Percentiles rank a stretch among this genome's conserved stretches.
Evolutionary conservation across 2,888 invertebrate genomes (phyloP).

Genomic region (Agriotes lineatus): DNA sequence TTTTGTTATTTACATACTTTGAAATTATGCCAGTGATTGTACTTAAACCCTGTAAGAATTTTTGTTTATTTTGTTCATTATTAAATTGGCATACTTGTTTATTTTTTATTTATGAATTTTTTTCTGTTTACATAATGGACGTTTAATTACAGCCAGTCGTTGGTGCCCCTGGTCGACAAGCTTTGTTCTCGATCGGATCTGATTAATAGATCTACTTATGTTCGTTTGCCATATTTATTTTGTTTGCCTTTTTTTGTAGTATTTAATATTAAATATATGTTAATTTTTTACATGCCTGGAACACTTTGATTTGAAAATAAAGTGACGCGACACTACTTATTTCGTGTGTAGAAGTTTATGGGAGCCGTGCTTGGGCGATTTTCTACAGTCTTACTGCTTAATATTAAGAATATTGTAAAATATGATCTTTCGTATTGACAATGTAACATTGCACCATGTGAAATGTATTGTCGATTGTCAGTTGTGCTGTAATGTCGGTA

Average conservation of each 20-base stretch:
- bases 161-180: constrained; percentile 31
- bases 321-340: constrained; percentile 14
- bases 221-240: constrained; percentile 47
- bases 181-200: constrained; percentile 21
- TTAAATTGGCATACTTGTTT: neutral
- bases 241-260: constrained; percentile 34
- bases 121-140: neutral
- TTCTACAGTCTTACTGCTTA: constrained; percentile 48
- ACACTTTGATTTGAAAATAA: constrained; percentile 20
- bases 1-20: too few species aligned
- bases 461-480: neutral
- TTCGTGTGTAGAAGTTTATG: constrained; percentile 30
- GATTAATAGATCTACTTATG: constrained; percentile 21
- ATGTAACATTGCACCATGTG: neutral
- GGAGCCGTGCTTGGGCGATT: constrained; percentile 47
- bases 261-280: constrained; percentile 32
- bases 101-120: neutral
- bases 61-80: neutral
- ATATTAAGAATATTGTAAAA: constrained; percentile 48
- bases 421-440: constrained; percentile 43
- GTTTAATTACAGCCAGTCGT: constrained; percentile 27
- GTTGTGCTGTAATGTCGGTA: constrained; percentile 19
- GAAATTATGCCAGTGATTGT: neutral
- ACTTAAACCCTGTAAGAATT: constrained; percentile 6
- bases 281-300: constrained; percentile 40